These are phyloP conservation scores for Bos javanicus DNA, from an alignment of 2,113 vertebrate genomes.

Conservation along the genomic window DNA sequence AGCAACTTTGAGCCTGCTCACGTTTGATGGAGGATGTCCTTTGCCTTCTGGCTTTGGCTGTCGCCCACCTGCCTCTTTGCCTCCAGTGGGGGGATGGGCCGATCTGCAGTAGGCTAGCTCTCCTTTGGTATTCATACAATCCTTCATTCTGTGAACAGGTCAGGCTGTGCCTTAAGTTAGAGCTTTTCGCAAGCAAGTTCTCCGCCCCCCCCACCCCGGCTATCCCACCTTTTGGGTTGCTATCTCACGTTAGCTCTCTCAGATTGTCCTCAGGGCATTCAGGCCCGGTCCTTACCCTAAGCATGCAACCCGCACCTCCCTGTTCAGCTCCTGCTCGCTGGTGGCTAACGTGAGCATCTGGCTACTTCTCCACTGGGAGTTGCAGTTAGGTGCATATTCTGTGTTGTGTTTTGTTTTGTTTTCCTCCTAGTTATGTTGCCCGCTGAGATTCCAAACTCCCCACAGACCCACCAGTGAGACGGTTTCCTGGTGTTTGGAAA, in stretches of 20 bases:
- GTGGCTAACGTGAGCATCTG: not conserved
- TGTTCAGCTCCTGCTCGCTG: not conserved
- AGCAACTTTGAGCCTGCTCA: not conserved
- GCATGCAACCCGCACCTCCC: not conserved
- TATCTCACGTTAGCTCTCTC: not conserved
- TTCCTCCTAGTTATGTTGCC: not conserved
- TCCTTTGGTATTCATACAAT: not conserved
- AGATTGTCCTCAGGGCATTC: not conserved
- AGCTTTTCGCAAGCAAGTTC: not conserved
- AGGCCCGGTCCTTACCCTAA: not conserved
- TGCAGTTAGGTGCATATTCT: not conserved
- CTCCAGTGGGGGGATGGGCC: not conserved
- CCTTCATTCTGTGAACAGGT: not conserved
- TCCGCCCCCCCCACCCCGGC: not conserved
- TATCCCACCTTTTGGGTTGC: not conserved
- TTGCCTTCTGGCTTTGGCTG: not conserved
- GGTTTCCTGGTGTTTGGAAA: not conserved
- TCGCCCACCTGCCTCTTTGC: not conserved
- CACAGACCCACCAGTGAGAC: not conserved
- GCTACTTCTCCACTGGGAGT: not conserved
- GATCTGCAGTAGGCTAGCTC: accelerated
- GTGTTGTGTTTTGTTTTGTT: not conserved
- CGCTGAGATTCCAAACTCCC: not conserved
- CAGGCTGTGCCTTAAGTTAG: not conserved
- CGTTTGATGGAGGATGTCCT: not conserved